A percentile compares a stretch with the other conserved stretches of the same genome.
Conservation (phyloP, 2,113 vertebrate species). For the Etheostoma cragini region DNA sequence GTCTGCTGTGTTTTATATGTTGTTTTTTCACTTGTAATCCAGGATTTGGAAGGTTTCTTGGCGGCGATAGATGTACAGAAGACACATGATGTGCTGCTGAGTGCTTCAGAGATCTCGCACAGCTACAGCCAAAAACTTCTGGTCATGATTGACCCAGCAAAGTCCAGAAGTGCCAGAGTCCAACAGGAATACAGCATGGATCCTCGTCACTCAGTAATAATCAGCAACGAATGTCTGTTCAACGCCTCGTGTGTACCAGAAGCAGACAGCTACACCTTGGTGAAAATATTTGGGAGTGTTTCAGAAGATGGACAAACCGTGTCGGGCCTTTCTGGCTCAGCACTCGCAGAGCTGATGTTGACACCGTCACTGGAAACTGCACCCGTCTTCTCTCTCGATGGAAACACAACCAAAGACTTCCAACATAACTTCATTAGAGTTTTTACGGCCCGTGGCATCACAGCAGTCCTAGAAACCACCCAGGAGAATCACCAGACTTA, state of each 20-base stretch:
- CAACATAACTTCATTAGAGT: conserved; percentile 32
- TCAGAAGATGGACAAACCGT: conserved; percentile 46
- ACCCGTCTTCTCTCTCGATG: conserved; percentile 50
- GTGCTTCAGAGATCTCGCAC: conserved; percentile 48
- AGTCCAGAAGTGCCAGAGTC: conserved; percentile 34
- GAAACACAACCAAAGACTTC: conserved; percentile 51
- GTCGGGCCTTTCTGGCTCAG: conserved; percentile 47
- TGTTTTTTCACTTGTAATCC: not conserved
- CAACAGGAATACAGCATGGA: conserved; percentile 59
- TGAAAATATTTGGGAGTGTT: conserved; percentile 56
- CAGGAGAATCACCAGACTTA: conserved; percentile 35
- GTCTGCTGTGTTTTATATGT: not conserved
- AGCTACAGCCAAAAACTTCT: conserved; percentile 59
- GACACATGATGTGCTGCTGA: conserved; percentile 22
- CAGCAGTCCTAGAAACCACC: conserved; percentile 56
- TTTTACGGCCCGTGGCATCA: conserved; percentile 18
- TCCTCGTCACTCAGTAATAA: conserved; percentile 49
- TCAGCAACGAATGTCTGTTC: conserved; percentile 32
- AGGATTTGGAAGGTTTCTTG: conserved; percentile 40
- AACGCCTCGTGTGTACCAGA: conserved; percentile 42
- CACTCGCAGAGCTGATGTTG: conserved; percentile 50
- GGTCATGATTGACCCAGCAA: conserved; percentile 48
- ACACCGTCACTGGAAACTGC: conserved; percentile 7
- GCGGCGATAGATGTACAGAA: conserved; percentile 21
- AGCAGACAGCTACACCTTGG: conserved; percentile 18